phyloP scores from a whole-genome alignment of 2,797 vertebrate species.

The Gadopsis bispinosus region DNA sequence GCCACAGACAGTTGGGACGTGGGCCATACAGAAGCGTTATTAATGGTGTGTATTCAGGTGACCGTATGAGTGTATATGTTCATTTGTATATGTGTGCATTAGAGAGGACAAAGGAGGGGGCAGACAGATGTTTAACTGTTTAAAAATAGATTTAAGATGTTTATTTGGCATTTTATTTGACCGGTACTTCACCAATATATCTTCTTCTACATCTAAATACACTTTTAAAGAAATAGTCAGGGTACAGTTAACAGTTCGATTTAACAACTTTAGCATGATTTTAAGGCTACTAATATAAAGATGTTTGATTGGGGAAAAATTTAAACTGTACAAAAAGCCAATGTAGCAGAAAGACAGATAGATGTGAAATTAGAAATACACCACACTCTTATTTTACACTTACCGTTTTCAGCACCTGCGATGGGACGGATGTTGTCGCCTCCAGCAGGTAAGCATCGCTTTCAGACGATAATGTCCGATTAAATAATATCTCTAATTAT shows the following conservation, averaged over 20 bases:
- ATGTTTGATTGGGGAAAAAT: neutral
- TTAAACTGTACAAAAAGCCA: neutral
- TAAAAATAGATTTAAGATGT: neutral
- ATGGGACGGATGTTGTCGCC: fast-evolving
- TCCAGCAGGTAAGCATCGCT: slow-evolving; percentile 24
- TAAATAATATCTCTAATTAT: neutral
- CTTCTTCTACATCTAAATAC: neutral
- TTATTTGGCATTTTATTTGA: neutral
- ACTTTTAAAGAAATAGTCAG: neutral
- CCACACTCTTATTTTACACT: slow-evolving; percentile 7
- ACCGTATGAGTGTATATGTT: neutral
- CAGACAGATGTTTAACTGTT: neutral
- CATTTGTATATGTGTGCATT: neutral
- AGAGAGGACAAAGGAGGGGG: neutral
- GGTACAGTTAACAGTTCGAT: neutral
- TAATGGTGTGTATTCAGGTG: slow-evolving; percentile 24
- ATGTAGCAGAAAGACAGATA: neutral
- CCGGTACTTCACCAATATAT: neutral
- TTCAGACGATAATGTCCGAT: neutral
- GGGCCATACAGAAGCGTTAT: fast-evolving
- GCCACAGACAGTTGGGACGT: slow-evolving; percentile 45
- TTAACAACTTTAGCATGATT: neutral
- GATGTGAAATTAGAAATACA: neutral
- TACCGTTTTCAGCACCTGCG: slow-evolving; percentile 7
- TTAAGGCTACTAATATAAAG: neutral